Conservation (phyloP, 1,140 invertebrate species). For the Brachionus sp. region DNA sequence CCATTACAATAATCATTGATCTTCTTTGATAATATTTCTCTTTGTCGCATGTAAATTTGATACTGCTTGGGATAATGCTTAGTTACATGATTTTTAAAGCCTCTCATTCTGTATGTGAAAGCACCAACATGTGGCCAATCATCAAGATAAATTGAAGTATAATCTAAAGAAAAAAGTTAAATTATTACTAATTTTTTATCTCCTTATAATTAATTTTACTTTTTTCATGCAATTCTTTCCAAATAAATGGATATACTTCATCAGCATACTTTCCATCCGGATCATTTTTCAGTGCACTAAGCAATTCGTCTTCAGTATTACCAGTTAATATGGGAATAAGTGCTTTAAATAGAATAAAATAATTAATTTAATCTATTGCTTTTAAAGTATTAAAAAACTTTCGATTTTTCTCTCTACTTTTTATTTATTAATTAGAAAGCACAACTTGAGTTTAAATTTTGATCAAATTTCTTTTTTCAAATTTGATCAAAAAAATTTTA, state of each 20-base stretch:
- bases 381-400: too few species aligned
- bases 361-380: not conserved
- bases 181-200: too few species aligned
- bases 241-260: slow-evolving; percentile 66
- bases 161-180: slow-evolving; percentile 61
- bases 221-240: slow-evolving; percentile 51
- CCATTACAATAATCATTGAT: not conserved
- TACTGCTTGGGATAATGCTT: slow-evolving; percentile 84
- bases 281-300: slow-evolving; percentile 72
- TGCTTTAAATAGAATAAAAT: not conserved
- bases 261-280: slow-evolving; percentile 69
- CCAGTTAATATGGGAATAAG: slow-evolving; percentile 74
- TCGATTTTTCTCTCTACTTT: too few species aligned
- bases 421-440: too few species aligned
- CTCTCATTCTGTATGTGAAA: slow-evolving; percentile 83
- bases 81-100: slow-evolving; percentile 76
- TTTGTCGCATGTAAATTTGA: slow-evolving; percentile 60
- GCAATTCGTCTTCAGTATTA: slow-evolving; percentile 79
- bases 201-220: too few species aligned
- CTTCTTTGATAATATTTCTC: not conserved
- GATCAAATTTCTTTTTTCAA: too few species aligned
- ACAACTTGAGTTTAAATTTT: too few species aligned
- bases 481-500: too few species aligned
- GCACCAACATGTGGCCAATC: slow-evolving; percentile 78
- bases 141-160: slow-evolving; percentile 75